Evolutionary conservation across 2,113 vertebrate species (phyloP), one percentile per base, ranked within the genome.

Genomic region (Gymnocephalus cernua): DNA sequence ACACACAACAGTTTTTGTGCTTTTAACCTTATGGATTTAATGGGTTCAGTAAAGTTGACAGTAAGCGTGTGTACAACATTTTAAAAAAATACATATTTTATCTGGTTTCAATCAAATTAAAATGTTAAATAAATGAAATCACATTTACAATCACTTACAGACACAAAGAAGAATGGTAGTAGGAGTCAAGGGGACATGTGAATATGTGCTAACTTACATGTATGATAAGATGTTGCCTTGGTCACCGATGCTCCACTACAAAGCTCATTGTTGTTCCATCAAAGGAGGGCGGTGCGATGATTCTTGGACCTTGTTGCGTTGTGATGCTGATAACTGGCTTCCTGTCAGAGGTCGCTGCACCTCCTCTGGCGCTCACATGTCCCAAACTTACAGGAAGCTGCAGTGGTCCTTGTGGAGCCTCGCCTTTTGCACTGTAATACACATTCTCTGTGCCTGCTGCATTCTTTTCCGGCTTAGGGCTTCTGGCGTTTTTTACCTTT

Each of bases 241-340:
- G 74, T 97, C 96, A 99, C 94, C 97, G 95, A 91, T 99, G 98
- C 89, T 99, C 98, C 88, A 99, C 97, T 59, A 99, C 97, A 19
- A 99, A 99, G 85, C 98, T 97, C 98, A 99, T 98, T 66, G 98
- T 99, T 73, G 97, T 98, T 70, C 98, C 98, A 1, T 99, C 98
- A 10, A 99, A 99, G 69, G 97, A 98, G 6, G 98, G 97, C 0
- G 98, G 97, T 0, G 98, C 97, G 0, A 99, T 95, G 77, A 99
- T 96, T 75, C 97, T 95, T 0, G 98, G 97, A 80, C 97, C 97
- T 80, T 97, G 97, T 44, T 98, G 97, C 0, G 97, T 96, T 0
- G 96, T 96, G 93, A 99, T 97, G 95, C 97, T 98, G 94, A 99
- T 97, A 35, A 98, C 93, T 0, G 96, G 97, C 77, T 98, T 98